A percentile compares a stretch with the other conserved stretches of the same genome.
phyloP scores from a whole-genome alignment of 2,113 vertebrate genomes.

The Callaeas wilsoni region DNA sequence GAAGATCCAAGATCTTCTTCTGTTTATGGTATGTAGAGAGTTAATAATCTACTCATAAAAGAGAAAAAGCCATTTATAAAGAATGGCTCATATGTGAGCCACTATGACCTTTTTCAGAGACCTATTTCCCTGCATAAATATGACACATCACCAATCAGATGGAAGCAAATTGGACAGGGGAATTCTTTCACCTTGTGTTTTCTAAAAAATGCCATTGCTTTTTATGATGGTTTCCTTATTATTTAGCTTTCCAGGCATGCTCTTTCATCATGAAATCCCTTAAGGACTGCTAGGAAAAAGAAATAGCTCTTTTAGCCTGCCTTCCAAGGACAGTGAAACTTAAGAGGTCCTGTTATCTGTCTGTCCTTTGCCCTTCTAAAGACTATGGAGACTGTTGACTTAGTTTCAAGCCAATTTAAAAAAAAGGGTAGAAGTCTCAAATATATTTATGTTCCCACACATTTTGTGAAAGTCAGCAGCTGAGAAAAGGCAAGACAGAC shows the following conservation, averaged over 20 bases:
- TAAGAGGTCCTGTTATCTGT: not conserved
- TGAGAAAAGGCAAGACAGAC: not conserved
- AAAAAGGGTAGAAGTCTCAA: not conserved
- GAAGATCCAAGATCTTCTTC: not conserved
- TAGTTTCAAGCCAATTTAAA: not conserved
- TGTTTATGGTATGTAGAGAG: not conserved
- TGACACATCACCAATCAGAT: not conserved
- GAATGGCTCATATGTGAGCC: not conserved
- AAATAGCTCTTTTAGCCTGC: not conserved
- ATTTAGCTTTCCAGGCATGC: not conserved
- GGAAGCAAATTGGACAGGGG: not conserved
- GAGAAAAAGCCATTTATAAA: not conserved
- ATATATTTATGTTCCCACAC: not conserved
- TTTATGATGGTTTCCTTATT: not conserved
- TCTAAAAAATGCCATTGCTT: not conserved
- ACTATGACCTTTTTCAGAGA: not conserved
- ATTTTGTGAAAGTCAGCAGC: not conserved
- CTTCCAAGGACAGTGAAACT: not conserved
- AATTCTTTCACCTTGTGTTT: not conserved
- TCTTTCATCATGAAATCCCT: not conserved
- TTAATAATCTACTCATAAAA: not conserved
- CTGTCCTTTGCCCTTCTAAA: not conserved
- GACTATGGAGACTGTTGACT: not conserved
- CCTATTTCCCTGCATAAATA: not conserved
- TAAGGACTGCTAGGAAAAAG: not conserved